Evolutionary conservation across 1,140 invertebrate genomes (phyloP).

Genomic region (Oreohelix idahoensis): DNA sequence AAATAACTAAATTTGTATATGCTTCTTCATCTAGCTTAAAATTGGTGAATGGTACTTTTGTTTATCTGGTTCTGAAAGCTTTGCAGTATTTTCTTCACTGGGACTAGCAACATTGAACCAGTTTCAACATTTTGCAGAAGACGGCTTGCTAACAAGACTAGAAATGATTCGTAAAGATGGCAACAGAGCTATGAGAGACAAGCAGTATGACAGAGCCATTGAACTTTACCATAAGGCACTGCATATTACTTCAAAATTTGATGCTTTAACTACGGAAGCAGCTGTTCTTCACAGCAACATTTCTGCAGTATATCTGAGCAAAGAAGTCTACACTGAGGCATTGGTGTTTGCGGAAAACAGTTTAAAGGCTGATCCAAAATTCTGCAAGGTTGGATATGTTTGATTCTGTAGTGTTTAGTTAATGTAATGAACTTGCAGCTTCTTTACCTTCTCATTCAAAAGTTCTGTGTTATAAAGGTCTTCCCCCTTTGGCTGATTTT

Average conservation of each 20-base stretch:
- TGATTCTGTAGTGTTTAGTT: too few species aligned
- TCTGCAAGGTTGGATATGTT: constrained; percentile 45
- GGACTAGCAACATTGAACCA: neutral
- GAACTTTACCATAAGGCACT: constrained; percentile 45
- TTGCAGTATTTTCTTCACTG: neutral
- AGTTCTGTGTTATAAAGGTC: too few species aligned
- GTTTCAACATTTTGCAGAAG: constrained; percentile 34
- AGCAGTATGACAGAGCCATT: constrained; percentile 39
- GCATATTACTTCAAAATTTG: constrained; percentile 10
- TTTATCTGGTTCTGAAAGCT: too few species aligned
- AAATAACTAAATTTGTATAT: too few species aligned
- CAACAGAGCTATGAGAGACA: constrained; percentile 43
- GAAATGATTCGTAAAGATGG: constrained; percentile 45
- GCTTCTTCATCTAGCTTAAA: too few species aligned
- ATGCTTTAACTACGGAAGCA: constrained; percentile 36
- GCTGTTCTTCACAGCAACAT: constrained; percentile 50
- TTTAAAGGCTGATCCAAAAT: constrained; percentile 37
- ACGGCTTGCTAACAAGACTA: constrained; percentile 37
- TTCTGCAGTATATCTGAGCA: constrained; percentile 36
- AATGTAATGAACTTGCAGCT: too few species aligned
- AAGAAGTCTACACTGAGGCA: constrained; percentile 37
- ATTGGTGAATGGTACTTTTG: too few species aligned
- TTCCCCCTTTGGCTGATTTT: too few species aligned
- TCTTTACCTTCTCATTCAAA: too few species aligned
- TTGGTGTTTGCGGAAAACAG: constrained; percentile 44